Evolutionary conservation across 2,888 invertebrate species (phyloP).

Genomic region (Panopea generosa): DNA sequence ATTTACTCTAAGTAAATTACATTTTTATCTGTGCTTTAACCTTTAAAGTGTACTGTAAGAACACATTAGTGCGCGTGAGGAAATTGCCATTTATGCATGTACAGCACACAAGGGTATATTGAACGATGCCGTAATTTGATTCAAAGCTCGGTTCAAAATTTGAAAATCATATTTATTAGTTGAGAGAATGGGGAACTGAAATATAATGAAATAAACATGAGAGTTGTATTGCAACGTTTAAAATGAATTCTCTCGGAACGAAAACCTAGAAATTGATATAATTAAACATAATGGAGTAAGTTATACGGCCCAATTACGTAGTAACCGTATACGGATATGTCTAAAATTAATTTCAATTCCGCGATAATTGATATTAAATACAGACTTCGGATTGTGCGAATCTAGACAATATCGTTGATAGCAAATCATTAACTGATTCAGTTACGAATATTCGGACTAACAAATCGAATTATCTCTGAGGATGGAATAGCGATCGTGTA

Average conservation of each 20-base stretch:
- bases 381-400: conserved; percentile 27
- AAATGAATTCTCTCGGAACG: conserved; percentile 1
- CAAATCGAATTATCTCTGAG: conserved; percentile 42
- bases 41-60: no score
- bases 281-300: background rate
- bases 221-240: background rate
- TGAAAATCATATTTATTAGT: no score
- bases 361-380: conserved; percentile 52
- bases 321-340: background rate
- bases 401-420: conserved; percentile 18
- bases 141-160: no score
- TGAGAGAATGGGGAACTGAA: no score
- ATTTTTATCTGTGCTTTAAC: no score
- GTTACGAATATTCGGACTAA: conserved; percentile 22
- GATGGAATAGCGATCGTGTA: conserved; percentile 34
- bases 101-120: no score
- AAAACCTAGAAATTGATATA: background rate
- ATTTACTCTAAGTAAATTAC: no score
- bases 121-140: no score
- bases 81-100: no score
- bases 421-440: conserved; percentile 45
- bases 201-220: no score
- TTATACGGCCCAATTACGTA: background rate
- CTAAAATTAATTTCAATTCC: conserved; percentile 33
- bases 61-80: no score